Conservation (phyloP, 2,888 invertebrate genomes). For the Volucella zonaria region DNA sequence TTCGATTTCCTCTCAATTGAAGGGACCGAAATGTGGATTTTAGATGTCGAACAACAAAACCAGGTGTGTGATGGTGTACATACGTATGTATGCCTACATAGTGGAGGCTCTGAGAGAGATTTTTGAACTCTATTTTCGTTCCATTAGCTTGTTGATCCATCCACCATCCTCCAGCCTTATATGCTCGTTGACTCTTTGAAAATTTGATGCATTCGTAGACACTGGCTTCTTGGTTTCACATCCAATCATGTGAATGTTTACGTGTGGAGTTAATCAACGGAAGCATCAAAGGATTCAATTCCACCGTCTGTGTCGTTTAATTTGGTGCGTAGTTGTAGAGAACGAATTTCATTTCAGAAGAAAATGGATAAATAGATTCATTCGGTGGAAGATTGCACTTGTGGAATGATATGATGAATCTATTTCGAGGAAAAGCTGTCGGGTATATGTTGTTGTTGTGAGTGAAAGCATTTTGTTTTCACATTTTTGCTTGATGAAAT, state of each 20-base stretch:
- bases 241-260: conserved; percentile 55
- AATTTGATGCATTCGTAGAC: background rate
- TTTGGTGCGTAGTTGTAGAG: too few species aligned
- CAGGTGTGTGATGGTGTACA: conserved; percentile 34
- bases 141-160: background rate
- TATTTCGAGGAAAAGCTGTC: too few species aligned
- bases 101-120: conserved; percentile 1
- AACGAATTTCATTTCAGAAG: too few species aligned
- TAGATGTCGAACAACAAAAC: background rate
- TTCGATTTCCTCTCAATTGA: conserved; percentile 28
- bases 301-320: too few species aligned
- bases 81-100: background rate
- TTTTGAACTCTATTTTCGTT: conserved; percentile 18
- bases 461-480: too few species aligned
- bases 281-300: conserved; percentile 36
- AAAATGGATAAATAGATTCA: too few species aligned
- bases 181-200: conserved; percentile 6
- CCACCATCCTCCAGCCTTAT: conserved; percentile 9
- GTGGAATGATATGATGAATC: too few species aligned
- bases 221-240: conserved; percentile 38
- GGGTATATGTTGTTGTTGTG: too few species aligned
- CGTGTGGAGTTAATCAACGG: conserved; percentile 54
- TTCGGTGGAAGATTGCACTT: too few species aligned
- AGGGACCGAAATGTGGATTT: conserved; percentile 11
- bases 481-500: too few species aligned